Percentiles rank a stretch among this genome's conserved stretches.
Evolutionary conservation across 1,140 invertebrate species (phyloP).

Genomic region (Papilio dardanus): DNA sequence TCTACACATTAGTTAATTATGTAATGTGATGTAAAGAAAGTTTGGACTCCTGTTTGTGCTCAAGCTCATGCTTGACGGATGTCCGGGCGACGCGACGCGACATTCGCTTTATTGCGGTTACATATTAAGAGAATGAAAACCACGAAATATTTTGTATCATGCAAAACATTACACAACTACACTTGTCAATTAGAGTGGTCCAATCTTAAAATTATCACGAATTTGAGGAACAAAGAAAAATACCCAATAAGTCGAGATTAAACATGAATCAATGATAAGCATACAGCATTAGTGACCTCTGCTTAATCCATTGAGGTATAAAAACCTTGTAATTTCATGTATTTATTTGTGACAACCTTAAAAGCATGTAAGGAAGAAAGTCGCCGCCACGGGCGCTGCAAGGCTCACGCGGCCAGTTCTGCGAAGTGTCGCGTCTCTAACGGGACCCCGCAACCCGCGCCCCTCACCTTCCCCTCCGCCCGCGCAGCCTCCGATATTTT

Average conservation of each 20-base stretch:
- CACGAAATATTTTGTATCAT: background rate
- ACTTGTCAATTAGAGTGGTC: background rate
- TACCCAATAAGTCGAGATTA: too few relatives aligned
- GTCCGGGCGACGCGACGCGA: background rate
- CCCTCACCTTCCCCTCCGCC: background rate
- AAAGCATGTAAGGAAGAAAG: slow-evolving; percentile 23
- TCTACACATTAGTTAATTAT: slow-evolving; percentile 25
- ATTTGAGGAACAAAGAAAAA: too few relatives aligned
- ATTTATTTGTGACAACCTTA: background rate
- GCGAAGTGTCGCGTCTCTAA: slow-evolving; percentile 68
- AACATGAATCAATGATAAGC: too few relatives aligned
- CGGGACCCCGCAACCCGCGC: slow-evolving; percentile 50
- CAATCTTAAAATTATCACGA: background rate
- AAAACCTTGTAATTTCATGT: background rate
- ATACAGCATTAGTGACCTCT: too few relatives aligned
- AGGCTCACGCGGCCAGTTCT: slow-evolving; percentile 47
- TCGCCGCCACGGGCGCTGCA: slow-evolving; percentile 27
- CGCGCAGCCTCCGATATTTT: slow-evolving; percentile 47
- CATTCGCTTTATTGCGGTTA: background rate
- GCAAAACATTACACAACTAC: background rate
- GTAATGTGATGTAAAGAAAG: slow-evolving; percentile 23
- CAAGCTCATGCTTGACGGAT: background rate
- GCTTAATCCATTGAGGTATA: background rate
- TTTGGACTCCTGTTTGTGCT: slow-evolving; percentile 19
- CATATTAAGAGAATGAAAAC: background rate